phyloP scores from a whole-genome alignment of 1,140 invertebrate species.

The Plutomurus gul region DNA sequence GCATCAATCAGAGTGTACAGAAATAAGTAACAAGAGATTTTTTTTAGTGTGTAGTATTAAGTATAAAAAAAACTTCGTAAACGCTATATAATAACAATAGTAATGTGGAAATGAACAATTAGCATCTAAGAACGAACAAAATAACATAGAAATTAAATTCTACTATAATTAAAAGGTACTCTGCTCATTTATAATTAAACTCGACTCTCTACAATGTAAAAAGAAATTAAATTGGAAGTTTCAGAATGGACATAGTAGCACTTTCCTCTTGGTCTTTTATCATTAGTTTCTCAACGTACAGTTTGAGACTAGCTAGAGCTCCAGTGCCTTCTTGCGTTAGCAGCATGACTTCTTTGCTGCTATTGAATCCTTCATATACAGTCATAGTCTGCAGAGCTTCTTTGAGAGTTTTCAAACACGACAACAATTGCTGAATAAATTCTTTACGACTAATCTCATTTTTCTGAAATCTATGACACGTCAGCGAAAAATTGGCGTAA shows the following conservation, averaged over 20 bases:
- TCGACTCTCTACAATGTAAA: too few relatives aligned
- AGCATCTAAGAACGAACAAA: too few relatives aligned
- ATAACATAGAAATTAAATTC: too few relatives aligned
- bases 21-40: too few relatives aligned
- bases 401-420: conserved; percentile 34
- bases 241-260: background rate
- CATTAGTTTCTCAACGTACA: conserved; percentile 5
- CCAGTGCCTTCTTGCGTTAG: conserved; percentile 44
- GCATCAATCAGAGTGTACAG: too few relatives aligned
- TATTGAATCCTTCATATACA: conserved; percentile 35
- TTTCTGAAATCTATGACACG: conserved; percentile 12
- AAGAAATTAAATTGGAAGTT: background rate
- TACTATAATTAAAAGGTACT: too few relatives aligned
- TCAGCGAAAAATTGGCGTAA: conserved; percentile 14
- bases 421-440: conserved; percentile 35
- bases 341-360: background rate
- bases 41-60: too few relatives aligned
- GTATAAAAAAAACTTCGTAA: too few relatives aligned
- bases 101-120: too few relatives aligned
- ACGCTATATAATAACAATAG: too few relatives aligned
- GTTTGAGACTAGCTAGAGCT: conserved; percentile 35
- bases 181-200: too few relatives aligned
- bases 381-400: conserved; percentile 35
- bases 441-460: conserved; percentile 2
- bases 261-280: background rate